Conservation (phyloP, 2,113 vertebrate species). For the Esox niger region DNA sequence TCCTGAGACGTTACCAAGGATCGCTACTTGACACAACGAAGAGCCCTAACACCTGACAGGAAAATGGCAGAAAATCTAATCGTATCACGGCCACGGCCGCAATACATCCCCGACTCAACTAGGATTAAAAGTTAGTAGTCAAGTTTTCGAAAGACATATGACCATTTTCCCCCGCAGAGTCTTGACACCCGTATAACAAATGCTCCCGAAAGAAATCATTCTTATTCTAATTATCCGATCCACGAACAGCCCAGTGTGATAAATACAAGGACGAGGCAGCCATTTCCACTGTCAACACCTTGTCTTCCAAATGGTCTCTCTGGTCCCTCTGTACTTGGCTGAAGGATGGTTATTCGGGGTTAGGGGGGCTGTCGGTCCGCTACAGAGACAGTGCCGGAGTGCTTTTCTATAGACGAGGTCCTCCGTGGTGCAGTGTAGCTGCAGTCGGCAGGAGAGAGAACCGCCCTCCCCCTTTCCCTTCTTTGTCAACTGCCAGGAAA, state of each 20-base stretch:
- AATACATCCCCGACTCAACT: conserved; percentile 43
- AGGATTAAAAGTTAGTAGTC: conserved; percentile 58
- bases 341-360: background rate
- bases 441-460: conserved; percentile 27
- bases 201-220: conserved; percentile 50
- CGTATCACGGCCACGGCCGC: conserved; percentile 62
- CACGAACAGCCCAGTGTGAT: conserved; percentile 49
- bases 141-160: conserved; percentile 55
- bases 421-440: conserved; percentile 17
- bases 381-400: conserved; percentile 22
- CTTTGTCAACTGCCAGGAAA: conserved; percentile 51
- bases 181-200: conserved; percentile 34
- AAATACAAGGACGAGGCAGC: conserved; percentile 67
- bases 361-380: conserved; percentile 15
- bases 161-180: conserved; percentile 15
- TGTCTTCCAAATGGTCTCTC: conserved; percentile 53
- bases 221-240: conserved; percentile 65
- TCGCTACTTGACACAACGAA: conserved; percentile 40
- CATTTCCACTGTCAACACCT: conserved; percentile 57
- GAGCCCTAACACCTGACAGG: conserved; percentile 47
- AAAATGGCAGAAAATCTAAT: conserved; percentile 52
- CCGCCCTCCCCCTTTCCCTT: conserved; percentile 10
- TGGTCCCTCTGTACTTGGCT: conserved; percentile 10
- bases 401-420: conserved; percentile 13
- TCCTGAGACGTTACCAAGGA: conserved; percentile 60